A percentile compares a stretch with the other conserved stretches of the same genome.
Conservation (phyloP, 2,113 vertebrate species). For the Passer domesticus region DNA sequence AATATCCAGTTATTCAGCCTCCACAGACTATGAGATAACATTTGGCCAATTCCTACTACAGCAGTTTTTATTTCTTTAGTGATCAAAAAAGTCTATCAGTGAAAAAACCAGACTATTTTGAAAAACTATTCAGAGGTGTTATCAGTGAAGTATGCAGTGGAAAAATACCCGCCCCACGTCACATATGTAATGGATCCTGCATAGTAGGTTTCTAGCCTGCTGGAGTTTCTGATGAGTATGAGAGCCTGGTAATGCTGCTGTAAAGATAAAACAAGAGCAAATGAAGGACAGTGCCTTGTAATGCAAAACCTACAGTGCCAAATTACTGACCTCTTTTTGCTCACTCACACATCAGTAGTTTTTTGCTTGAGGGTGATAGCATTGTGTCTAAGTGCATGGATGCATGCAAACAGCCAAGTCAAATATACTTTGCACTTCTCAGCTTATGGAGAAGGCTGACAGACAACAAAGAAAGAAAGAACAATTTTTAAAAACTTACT, state of each 20-base stretch:
- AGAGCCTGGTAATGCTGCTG: neutral
- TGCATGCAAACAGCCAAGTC: neutral
- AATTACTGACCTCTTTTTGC: constrained; percentile 13
- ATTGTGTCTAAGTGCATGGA: neutral
- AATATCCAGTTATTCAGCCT: neutral
- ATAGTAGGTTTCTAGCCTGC: neutral
- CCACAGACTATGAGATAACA: neutral
- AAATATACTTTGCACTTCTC: neutral
- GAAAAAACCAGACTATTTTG: neutral
- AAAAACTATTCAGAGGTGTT: neutral
- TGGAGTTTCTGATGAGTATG: neutral
- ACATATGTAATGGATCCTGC: neutral
- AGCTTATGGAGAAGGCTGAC: neutral
- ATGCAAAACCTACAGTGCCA: neutral
- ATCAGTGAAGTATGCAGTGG: neutral
- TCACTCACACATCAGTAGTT: neutral
- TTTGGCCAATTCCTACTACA: neutral
- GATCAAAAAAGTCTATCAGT: neutral
- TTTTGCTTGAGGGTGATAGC: neutral
- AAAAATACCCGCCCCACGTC: fast-evolving
- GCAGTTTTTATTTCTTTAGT: neutral
- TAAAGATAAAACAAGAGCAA: constrained; percentile 19
- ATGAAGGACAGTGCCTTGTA: constrained; percentile 15
- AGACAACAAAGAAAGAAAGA: neutral
- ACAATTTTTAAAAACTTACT: neutral